phyloP scores from a whole-genome alignment of 2,888 invertebrate genomes.

The Gandaritis pyraliata region DNA sequence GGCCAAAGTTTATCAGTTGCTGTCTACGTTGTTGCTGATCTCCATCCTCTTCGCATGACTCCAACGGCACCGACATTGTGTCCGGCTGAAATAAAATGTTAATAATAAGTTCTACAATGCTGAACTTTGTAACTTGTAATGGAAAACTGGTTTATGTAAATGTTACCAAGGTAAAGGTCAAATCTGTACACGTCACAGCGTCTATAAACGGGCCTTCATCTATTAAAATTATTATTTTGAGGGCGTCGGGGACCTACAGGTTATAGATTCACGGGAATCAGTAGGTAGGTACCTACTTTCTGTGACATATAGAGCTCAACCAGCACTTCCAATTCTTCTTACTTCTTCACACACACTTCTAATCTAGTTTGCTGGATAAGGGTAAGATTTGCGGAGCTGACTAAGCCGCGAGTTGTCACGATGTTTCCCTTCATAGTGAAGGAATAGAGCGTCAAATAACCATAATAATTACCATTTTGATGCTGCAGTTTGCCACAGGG shows the following conservation, averaged over 20 bases:
- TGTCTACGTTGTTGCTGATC: constrained; percentile 68
- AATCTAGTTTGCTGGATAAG: too few species aligned
- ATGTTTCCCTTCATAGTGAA: neutral
- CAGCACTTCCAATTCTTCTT: too few species aligned
- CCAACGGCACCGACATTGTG: constrained; percentile 31
- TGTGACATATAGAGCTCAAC: too few species aligned
- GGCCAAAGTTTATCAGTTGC: constrained; percentile 79
- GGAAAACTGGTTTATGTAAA: neutral
- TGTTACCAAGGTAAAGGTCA: too few species aligned
- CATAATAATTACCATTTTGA: constrained; percentile 70
- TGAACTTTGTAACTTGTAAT: neutral
- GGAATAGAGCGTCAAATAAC: neutral
- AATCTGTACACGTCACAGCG: too few species aligned
- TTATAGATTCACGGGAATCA: too few species aligned
- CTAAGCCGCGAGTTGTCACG: neutral
- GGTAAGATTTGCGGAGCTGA: too few species aligned
- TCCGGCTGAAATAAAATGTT: constrained; percentile 54
- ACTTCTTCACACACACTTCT: too few species aligned
- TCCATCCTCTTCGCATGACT: constrained; percentile 58
- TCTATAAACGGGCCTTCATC: too few species aligned
- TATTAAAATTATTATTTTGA: too few species aligned
- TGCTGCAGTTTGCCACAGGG: constrained; percentile 73
- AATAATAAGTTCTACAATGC: neutral
- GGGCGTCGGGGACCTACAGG: too few species aligned
- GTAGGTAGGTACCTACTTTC: too few species aligned